These are phyloP conservation scores for Ricordea florida DNA, from an alignment of 92 coral and sea anemone species.

Conservation along the genomic window DNA sequence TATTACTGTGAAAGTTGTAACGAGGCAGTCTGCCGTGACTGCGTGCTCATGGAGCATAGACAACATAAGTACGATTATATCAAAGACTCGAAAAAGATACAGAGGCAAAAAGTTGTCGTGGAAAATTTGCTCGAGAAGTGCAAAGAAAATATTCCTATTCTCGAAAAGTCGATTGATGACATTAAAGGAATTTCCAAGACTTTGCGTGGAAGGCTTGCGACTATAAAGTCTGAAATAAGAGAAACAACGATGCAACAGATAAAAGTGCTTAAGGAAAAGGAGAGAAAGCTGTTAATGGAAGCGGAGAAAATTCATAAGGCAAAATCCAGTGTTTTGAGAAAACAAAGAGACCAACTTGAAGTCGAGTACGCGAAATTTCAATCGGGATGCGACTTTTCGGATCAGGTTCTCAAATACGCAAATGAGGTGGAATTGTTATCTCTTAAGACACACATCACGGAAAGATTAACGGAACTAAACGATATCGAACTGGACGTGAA, in stretches of 20 bases:
- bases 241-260: slow-evolving; percentile 66
- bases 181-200: slow-evolving; percentile 67
- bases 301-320: slow-evolving; percentile 75
- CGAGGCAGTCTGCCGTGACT: slow-evolving; percentile 89
- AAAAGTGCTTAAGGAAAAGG: slow-evolving; percentile 69
- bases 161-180: slow-evolving; percentile 75
- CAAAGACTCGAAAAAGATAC: slow-evolving; percentile 78
- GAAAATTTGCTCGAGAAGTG: slow-evolving; percentile 66
- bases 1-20: slow-evolving; percentile 94
- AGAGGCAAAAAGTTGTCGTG: slow-evolving; percentile 61
- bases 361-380: slow-evolving; percentile 61
- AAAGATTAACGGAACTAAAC: slow-evolving; percentile 67
- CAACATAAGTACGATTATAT: slow-evolving; percentile 90
- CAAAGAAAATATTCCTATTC: slow-evolving; percentile 38
- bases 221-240: slow-evolving; percentile 79
- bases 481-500: slow-evolving; percentile 43
- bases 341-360: slow-evolving; percentile 65
- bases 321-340: slow-evolving; percentile 60
- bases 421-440: slow-evolving; percentile 85
- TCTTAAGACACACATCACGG: slow-evolving; percentile 64
- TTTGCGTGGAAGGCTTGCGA: slow-evolving; percentile 74
- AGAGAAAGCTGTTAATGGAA: slow-evolving; percentile 68
- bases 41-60: slow-evolving; percentile 86
- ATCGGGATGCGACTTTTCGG: slow-evolving; percentile 78
- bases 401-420: slow-evolving; percentile 84